Evolutionary conservation across 2,113 vertebrate species (phyloP).

Genomic region (Sinocyclocheilus maitianheensis): DNA sequence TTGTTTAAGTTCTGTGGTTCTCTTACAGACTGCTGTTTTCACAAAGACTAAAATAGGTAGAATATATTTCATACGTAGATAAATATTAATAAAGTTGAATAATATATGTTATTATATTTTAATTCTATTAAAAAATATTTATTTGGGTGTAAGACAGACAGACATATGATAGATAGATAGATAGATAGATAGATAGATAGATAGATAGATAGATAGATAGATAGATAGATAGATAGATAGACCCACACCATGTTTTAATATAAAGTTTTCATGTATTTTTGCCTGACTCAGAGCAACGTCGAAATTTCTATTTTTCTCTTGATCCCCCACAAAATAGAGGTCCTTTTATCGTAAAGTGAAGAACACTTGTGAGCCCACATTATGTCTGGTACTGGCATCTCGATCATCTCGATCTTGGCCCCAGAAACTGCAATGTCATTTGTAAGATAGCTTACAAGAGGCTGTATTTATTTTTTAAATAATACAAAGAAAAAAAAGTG

Average conservation of each 20-base stretch:
- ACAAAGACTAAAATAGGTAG: no score
- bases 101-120: no score
- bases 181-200: neutral
- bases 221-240: neutral
- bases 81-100: no score
- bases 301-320: neutral
- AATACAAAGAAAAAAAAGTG: neutral
- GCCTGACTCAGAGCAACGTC: neutral
- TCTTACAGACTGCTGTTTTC: neutral
- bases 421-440: neutral
- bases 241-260: neutral
- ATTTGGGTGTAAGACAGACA: no score
- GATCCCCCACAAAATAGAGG: neutral
- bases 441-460: neutral
- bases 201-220: neutral
- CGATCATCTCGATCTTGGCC: neutral
- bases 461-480: neutral
- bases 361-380: neutral
- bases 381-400: neutral
- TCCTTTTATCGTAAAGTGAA: conserved; percentile 1
- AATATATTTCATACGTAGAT: no score
- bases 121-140: no score
- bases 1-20: neutral
- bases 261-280: neutral
- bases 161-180: no score